These are phyloP conservation scores for Dendrocincla fuliginosa DNA, from an alignment of 2,797 vertebrate genomes.

Conservation along the genomic window DNA sequence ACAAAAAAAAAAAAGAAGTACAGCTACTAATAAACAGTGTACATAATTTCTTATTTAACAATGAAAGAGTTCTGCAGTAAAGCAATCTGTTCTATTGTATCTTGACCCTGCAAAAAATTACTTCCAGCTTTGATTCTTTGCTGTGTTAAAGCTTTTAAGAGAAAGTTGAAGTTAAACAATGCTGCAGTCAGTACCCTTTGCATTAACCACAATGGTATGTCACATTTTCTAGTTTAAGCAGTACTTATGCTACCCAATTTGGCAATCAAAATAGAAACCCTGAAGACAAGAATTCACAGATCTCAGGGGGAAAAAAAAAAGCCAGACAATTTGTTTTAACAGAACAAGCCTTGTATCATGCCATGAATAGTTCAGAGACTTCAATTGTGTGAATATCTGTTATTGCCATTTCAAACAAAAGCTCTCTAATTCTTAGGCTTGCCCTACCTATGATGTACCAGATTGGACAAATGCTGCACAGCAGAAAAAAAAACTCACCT, in stretches of 20 bases:
- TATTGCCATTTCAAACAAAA: constrained; percentile 20
- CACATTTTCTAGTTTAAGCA: constrained; percentile 17
- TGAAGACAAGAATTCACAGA: constrained; percentile 17
- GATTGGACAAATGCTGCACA: not conserved
- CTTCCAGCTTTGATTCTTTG: constrained; percentile 23
- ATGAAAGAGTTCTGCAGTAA: not conserved
- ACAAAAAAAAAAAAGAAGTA: not conserved
- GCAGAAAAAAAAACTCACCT: not conserved
- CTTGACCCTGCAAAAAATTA: not conserved
- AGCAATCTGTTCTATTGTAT: not conserved
- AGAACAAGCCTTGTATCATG: not conserved
- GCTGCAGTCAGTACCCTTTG: not conserved
- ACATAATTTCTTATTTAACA: not conserved
- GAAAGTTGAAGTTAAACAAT: not conserved
- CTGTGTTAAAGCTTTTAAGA: constrained; percentile 42
- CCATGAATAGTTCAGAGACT: not conserved
- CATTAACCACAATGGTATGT: not conserved
- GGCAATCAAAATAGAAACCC: constrained; percentile 20
- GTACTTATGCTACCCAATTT: not conserved
- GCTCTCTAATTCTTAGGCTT: not conserved
- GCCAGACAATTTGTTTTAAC: not conserved
- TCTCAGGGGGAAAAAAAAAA: not conserved
- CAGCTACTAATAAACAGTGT: not conserved
- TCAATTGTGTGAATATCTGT: not conserved
- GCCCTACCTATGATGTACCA: not conserved